phyloP scores from a whole-genome alignment of 2,113 vertebrate genomes.

The Phylloscopus whistleri region DNA sequence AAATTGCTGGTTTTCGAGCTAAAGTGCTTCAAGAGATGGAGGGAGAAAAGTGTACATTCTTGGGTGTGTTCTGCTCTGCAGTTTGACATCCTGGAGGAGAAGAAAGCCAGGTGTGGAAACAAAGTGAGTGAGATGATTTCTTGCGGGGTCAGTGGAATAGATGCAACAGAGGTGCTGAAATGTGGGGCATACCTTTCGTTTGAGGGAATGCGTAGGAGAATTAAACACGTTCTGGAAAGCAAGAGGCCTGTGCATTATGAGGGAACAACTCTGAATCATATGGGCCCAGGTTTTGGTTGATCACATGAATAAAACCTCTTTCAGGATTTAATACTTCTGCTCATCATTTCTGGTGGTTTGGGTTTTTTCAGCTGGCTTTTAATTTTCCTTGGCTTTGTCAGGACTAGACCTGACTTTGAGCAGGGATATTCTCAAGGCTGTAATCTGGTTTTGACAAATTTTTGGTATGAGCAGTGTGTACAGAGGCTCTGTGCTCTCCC shows the following conservation, averaged over 20 bases:
- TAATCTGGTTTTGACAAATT: background rate
- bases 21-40: background rate
- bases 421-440: background rate
- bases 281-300: background rate
- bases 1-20: background rate
- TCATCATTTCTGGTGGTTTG: background rate
- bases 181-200: background rate
- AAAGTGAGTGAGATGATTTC: background rate
- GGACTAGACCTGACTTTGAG: background rate
- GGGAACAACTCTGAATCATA: background rate
- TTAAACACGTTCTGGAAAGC: background rate
- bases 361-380: background rate
- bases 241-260: background rate
- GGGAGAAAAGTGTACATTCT: background rate
- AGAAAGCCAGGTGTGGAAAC: constrained; percentile 46
- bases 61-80: background rate
- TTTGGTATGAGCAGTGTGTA: background rate
- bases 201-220: background rate
- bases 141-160: background rate
- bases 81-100: background rate
- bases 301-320: background rate
- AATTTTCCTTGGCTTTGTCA: background rate
- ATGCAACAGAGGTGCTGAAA: constrained; percentile 26
- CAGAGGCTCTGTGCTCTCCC: background rate
- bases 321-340: background rate